Base-by-base conservation (phyloP, 1,140 invertebrate genomes). In the Bactericera cockerelli region DNA sequence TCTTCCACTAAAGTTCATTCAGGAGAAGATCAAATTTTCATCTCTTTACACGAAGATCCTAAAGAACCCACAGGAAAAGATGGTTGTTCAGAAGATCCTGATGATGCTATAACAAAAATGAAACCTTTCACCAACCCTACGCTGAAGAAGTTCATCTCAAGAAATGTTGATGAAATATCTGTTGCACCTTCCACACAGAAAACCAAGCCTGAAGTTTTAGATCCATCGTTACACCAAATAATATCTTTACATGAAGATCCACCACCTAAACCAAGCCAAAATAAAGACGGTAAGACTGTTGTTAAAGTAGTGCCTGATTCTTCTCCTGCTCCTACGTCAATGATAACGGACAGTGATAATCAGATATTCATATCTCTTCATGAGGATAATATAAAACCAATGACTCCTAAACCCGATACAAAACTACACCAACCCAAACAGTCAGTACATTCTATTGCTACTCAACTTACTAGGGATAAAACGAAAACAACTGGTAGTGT, bases 121-220 rank as follows among this genome's bases (percentile, higher is more conserved):
- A 63, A 63, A 26, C 62, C 62, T 16, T 63, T 63, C 57, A 63
- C 62, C 22, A 63, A 63, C 28, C 55, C 57, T 13, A 63, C 62
- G 16, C 39, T 63, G n/a, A 56, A 61, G 4, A 61, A 63, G 11
- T 63, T 63, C 8, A 63, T 63, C n/a, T 59, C 59, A 10, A 6
- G 19, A 49, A 49, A 49, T 49, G 42, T 49, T 49, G 42, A 49
- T 49, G 42, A 49, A n/a, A 49, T 49, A 49, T 49, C 42, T 16
- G 22, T 19, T 19, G 42, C 42, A n/a, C 42, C 42, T 19, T 6
- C 4, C 13, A 49, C 42, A 10, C 42, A 49, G n/a, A 16, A 49
- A 49, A 49, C 4, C 8, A 49, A 49, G 19, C 42, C n/a, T 16
- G n/a, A 49, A 49, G 4, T 16, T n/a, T 22, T 22, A 16, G 22